A percentile compares a stretch with the other conserved stretches of the same genome.
phyloP scores from a whole-genome alignment of 1,140 invertebrate genomes.

The Carcinoscorpius rotundicauda region DNA sequence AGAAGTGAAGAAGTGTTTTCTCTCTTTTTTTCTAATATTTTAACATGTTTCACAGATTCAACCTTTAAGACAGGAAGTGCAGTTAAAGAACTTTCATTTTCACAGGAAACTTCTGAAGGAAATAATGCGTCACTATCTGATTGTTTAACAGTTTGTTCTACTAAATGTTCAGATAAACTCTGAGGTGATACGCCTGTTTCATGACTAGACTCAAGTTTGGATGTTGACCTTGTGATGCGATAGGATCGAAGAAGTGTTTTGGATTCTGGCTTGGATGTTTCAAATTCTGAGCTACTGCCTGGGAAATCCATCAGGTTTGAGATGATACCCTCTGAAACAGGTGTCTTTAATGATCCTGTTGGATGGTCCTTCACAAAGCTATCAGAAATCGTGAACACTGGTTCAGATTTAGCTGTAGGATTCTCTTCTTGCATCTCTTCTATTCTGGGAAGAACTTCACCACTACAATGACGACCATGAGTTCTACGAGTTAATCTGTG shows the following conservation, averaged over 20 bases:
- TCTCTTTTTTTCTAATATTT: background rate
- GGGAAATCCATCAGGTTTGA: background rate
- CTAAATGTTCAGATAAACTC: background rate
- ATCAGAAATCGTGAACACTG: conserved; percentile 16
- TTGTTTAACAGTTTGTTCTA: background rate
- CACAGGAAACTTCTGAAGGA: background rate
- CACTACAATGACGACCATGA: conserved; percentile 20
- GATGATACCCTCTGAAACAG: conserved; percentile 1
- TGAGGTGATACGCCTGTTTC: conserved; percentile 2
- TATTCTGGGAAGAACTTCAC: conserved; percentile 21
- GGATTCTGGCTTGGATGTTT: conserved; percentile 9
- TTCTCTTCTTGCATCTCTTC: conserved; percentile 1
- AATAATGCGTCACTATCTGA: background rate
- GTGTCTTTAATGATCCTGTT: too few relatives aligned
- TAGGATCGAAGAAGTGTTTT: conserved; percentile 8
- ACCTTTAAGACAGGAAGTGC: conserved; percentile 24
- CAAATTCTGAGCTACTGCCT: background rate
- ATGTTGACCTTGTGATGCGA: conserved; percentile 14
- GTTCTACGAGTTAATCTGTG: conserved; percentile 17
- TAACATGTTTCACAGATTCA: conserved; percentile 17
- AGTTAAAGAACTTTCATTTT: background rate
- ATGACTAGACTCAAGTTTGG: conserved; percentile 9
- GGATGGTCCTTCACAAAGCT: conserved; percentile 11
- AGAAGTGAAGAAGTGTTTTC: background rate
- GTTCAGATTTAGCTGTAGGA: conserved; percentile 18